Evolutionary conservation across 1,140 invertebrate genomes (phyloP), one percentile per base, ranked within the genome.

Genomic region (Euwallacea fornicatus): DNA sequence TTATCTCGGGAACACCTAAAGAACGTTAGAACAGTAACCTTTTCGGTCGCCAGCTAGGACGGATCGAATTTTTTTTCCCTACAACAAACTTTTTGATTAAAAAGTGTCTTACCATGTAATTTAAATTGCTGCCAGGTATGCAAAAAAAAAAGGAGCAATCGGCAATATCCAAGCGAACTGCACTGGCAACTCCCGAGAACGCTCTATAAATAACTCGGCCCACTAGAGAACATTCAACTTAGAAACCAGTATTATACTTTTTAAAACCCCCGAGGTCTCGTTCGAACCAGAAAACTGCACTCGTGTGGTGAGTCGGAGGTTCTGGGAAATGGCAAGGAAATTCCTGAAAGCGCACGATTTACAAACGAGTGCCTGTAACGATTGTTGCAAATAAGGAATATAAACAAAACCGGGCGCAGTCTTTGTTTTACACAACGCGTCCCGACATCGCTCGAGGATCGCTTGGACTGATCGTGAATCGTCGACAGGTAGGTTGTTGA

Each of bases 401-500:
- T 62, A 69, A 69, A 69, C 58, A 69, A 69, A 58, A 15, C 42
- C 33, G 11, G 33, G 41, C 44, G 21, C 47, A 15, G 43, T 33
- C 16, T 56, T 64, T 6, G 42, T 61, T 69, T 69, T 64, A 46
- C 69, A 54, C 42, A 47, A 54, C 50, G 69, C 69, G 61, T 56
- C 68, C 64, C 61, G 50, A 50, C 61, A 59, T 43, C 64, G 43
- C 60, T 70, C 69, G 60, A 65, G 16, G 53, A 55, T 54, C 16
- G 41, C 56, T 41, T 63, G 62, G 42, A 71, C 69, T 71, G 63
- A 66, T 66, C 62, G 50, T 71, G 50, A 63, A 71, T 71, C 55
- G 69, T 71, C 69, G 63, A 71, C 69, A 71, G 69, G 69, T 71
- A 71, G 44, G 69, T 66, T 66, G 69, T 71, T 71, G 66, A 71